A percentile compares a stretch with the other conserved stretches of the same genome.
Conservation (phyloP, 1,140 invertebrate genomes). For the Scaptomyza montana region DNA sequence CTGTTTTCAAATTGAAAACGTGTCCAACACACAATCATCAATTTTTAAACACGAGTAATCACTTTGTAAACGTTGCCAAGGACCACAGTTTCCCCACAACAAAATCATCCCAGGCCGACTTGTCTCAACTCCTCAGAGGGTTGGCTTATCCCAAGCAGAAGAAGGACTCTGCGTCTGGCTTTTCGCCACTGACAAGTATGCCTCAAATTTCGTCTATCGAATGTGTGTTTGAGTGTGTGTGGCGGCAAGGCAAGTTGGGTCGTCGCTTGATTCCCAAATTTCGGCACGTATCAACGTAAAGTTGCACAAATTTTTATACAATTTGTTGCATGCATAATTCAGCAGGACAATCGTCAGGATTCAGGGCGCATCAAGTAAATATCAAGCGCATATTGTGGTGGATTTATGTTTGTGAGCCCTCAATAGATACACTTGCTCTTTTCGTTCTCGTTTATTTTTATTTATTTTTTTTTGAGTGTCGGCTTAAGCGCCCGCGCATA, state of each 20-base stretch:
- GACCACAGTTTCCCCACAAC: conserved; percentile 20
- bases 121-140: conserved; percentile 48
- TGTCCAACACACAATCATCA: conserved; percentile 80
- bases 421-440: conserved; percentile 13
- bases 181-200: conserved; percentile 55
- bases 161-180: conserved; percentile 19
- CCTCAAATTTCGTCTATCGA: conserved; percentile 62
- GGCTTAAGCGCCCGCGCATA: conserved; percentile 47
- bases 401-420: conserved; percentile 57
- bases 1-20: conserved; percentile 79
- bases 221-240: neutral
- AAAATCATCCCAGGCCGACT: conserved; percentile 26
- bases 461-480: neutral
- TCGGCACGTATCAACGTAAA: conserved; percentile 79
- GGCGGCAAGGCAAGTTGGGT: neutral
- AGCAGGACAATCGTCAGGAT: conserved; percentile 52
- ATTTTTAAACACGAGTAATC: conserved; percentile 83
- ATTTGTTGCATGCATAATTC: conserved; percentile 83
- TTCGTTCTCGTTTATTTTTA: neutral
- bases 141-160: conserved; percentile 48
- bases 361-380: conserved; percentile 36
- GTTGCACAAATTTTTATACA: conserved; percentile 83
- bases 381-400: conserved; percentile 53
- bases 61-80: conserved; percentile 77
- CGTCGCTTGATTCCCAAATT: conserved; percentile 72